phyloP scores from a whole-genome alignment of 2,113 vertebrate species.

The Orientallactaga bullata region DNA sequence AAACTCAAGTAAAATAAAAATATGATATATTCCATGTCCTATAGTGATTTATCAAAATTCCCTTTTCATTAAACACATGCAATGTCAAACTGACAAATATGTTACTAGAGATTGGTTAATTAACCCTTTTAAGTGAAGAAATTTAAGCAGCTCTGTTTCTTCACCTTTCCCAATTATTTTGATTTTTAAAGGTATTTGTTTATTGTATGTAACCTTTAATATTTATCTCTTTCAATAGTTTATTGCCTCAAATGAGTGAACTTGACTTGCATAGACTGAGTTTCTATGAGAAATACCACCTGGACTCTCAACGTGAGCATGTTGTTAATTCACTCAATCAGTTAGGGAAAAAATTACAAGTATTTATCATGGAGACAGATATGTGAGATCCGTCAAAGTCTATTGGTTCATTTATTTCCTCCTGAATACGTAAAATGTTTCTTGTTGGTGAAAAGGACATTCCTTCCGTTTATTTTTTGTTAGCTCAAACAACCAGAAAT shows the following conservation, averaged over 20 bases:
- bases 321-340: neutral
- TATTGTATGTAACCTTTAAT: neutral
- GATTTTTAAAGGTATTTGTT: neutral
- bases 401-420: constrained; percentile 13
- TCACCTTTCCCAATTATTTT: neutral
- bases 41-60: constrained; percentile 42
- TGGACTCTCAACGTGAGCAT: neutral
- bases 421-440: neutral
- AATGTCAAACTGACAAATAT: constrained; percentile 39
- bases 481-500: neutral
- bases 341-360: constrained; percentile 22
- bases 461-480: neutral
- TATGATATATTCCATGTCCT: constrained; percentile 26
- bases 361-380: neutral
- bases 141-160: constrained; percentile 14
- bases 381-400: neutral
- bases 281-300: neutral
- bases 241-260: constrained; percentile 17
- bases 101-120: neutral
- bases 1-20: constrained; percentile 62
- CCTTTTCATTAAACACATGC: neutral
- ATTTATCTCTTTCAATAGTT: neutral
- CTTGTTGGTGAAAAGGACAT: neutral
- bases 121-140: constrained; percentile 25
- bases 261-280: neutral